Evolutionary conservation across 2,113 vertebrate species (phyloP), one percentile per base, ranked within the genome.

Genomic region (Elanus axillaris): DNA sequence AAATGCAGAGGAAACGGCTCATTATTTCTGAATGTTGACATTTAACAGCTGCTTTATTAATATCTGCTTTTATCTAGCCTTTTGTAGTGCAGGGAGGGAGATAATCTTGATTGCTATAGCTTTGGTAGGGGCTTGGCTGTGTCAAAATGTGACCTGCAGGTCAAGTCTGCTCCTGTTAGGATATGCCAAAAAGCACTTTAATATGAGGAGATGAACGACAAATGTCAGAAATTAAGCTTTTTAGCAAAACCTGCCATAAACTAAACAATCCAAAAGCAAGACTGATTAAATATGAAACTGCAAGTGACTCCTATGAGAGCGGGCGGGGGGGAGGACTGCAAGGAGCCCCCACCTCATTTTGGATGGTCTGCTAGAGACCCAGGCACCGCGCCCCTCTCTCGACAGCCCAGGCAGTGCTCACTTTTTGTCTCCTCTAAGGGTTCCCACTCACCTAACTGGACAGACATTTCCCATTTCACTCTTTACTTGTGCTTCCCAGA

Each of bases 391-490:
- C 58, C 3, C 15, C 19, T 68, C 34, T 34, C 56, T 38, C 3
- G 5, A 5, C 2, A 93, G 59, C 31, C 4, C 7, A 7, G 23
- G 36, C 0, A 0, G 4, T 56, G 48, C 18, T 76, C 13, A 1
- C 26, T 56, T 77, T 53, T 71, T n/a, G 10, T 38, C 38, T 88
- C 26, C 40, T 56, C 23, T 40, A 9, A 85, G 69, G n/a, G 47
- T 17, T 85, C 23, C 52, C 1, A 1, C 3, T 43, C 43, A 60
- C 23, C 36, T 89, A 52, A 56, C 10, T 0, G 2, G 47, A 50
- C 18, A 76, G 64, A 63, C 20, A 4, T 74, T 80, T 78, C 42
- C 40, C 13, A 2, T 93, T 93, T 90, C 91, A 78, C 60, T 25
- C 75, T 40, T 38, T 63, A n/a, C 62, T 72, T 22, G 9, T 53